Base-by-base conservation (phyloP, 2,113 vertebrate genomes). In the Catharus fuscescens region DNA sequence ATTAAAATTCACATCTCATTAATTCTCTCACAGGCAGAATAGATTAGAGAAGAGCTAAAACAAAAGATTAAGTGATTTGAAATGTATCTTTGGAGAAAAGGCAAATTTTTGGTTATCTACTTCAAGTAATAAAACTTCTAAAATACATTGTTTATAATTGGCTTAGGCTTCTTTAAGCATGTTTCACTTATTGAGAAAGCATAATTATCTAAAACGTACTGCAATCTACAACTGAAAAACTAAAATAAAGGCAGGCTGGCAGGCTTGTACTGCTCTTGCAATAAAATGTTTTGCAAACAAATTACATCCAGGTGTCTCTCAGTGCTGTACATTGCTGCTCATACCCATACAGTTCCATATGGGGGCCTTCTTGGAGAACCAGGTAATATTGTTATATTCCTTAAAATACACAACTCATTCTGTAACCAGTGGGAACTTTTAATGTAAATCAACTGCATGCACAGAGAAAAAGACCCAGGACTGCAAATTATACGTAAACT, bases 1-100 rank as follows among this genome's bases (percentile, higher is more conserved):
- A 91, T 95, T 94, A 91, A 70, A 82, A 90, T 92, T 90, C 78
- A 79, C 89, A 90, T 92, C 73, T 92, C 86, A 94, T 95, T 94
- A 94, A 85, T 93, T 84, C 45, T 87, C 54, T 89, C 80, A 76
- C 8, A 85, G 56, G 45, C 85, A 89, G 66, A 72, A 86, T 1
- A 92, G 70, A 80, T 93, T 53, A 81, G 53, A 83, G 71, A 82
- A 79, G n/a, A 92, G 56, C 42, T 62, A 91, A 82, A 93, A 34
- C 56, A 89, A 84, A 79, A 92, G 84, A 73, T 57, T n/a, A 80
- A 72, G 62, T 54, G 76, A 56, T 89, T 52, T 85, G 47, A 47
- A 90, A 80, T 62, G n/a, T 20, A 21, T 53, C 77, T 85, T 56
- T 34, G 23, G 45, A 78, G 77, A 86, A 82, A 88, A 62, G 32